Base-by-base conservation (phyloP, 2,888 invertebrate genomes). In the Parnassius apollo region DNA sequence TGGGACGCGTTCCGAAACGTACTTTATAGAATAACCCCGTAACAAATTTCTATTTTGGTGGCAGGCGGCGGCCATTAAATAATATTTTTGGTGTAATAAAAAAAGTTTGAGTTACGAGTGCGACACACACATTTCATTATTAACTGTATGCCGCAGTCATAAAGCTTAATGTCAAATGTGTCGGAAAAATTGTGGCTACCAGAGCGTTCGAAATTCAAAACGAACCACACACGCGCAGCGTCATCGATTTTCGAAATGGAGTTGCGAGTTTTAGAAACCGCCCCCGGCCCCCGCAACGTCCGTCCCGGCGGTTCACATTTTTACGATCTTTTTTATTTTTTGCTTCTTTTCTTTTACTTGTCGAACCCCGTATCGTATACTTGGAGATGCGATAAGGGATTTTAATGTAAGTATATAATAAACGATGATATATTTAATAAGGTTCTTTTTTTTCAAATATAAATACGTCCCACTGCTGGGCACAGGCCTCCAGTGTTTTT, bases 211-310 rank as follows among this genome's bases (percentile, higher is more conserved):
- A 57, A 64, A 64, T 64, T 57, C 84, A 84, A 85, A 85, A 85
- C 80, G 73, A 75, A 78, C 69, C 83, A 85, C 84, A 86, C 84
- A 84, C 85, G 82, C 83, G 85, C 80, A 78, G 75, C 70, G 76
- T 81, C 82, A 87, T 87, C 86, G 86, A 87, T 87, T 87, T 87
- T 87, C 78, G 84, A 87, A 83, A 83, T 74, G 76, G 72, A 74
- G 75, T 66, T 68, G 71, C 71, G 77, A 75, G 73, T 80, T 79
- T 70, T 74, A 73, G 74, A 74, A 74, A 72, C 71, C 64, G 48
- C 62, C 54, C 67, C 65, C 69, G 54, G 67, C 63, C 65, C 72
- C 55, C 9, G 12, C 42, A 7, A 13, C 61, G 45, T 58, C 1
- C 18, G 18, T 35, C 58, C 53, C 54, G 13, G 44, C 9, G 54